phyloP scores from a whole-genome alignment of 2,888 invertebrate genomes.

The Oscheius sp. region DNA sequence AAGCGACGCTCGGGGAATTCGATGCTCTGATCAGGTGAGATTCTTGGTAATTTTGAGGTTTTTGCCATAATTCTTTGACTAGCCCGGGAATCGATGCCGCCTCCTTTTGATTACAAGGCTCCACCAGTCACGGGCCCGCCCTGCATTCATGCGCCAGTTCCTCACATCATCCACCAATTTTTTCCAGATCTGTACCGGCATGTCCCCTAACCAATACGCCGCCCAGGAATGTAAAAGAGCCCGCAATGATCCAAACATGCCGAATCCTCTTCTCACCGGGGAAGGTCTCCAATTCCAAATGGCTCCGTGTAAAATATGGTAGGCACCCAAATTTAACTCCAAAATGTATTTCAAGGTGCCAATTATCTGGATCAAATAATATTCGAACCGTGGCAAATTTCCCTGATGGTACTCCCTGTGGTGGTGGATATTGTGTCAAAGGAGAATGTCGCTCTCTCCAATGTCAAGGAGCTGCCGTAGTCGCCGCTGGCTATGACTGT shows the following conservation, averaged over 20 bases:
- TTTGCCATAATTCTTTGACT: too few relatives aligned
- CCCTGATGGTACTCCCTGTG: slow-evolving; percentile 71
- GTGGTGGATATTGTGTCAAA: slow-evolving; percentile 64
- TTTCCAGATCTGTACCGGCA: slow-evolving; percentile 52
- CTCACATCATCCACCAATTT: not conserved
- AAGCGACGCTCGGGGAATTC: slow-evolving; percentile 61
- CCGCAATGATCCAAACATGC: slow-evolving; percentile 56
- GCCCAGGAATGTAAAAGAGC: slow-evolving; percentile 49
- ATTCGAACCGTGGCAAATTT: slow-evolving; percentile 67
- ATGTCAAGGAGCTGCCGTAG: slow-evolving; percentile 11
- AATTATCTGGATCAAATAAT: slow-evolving; percentile 52
- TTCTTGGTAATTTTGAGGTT: too few relatives aligned
- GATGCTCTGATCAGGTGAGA: slow-evolving; percentile 53
- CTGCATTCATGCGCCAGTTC: too few relatives aligned
- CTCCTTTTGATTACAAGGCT: too few relatives aligned
- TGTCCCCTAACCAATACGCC: slow-evolving; percentile 53
- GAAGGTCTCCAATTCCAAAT: slow-evolving; percentile 63
- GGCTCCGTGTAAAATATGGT: slow-evolving; percentile 65
- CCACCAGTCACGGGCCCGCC: too few relatives aligned
- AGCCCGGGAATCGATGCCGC: too few relatives aligned
- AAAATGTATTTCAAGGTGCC: slow-evolving; percentile 37
- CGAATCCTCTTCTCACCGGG: slow-evolving; percentile 60
- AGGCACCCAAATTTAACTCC: slow-evolving; percentile 16
- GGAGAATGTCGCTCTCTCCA: slow-evolving; percentile 60
- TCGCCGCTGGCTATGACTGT: slow-evolving; percentile 18